A percentile compares a stretch with the other conserved stretches of the same genome.
Evolutionary conservation across 30 jellyfish, hydroid and myxozoan genomes (phyloP).

Genomic region (Phacellophora camtschatica): DNA sequence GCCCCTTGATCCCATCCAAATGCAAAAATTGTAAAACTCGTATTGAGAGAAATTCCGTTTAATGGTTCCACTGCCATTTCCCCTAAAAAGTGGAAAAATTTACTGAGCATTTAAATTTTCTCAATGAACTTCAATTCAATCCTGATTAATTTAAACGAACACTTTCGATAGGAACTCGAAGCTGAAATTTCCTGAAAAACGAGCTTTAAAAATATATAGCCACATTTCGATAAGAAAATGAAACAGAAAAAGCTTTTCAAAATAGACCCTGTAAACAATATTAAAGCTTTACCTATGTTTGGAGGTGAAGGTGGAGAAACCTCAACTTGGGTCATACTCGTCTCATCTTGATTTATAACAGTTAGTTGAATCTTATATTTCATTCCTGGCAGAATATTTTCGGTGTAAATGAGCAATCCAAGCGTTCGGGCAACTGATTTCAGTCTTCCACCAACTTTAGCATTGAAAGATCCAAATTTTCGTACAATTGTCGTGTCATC

Average conservation of each 20-base stretch:
- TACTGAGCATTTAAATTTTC: not conserved
- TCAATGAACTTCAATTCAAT: too few relatives aligned
- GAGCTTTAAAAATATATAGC: too few relatives aligned
- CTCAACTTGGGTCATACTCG: slow-evolving; percentile 42
- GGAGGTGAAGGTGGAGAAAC: slow-evolving; percentile 71
- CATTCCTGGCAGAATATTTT: slow-evolving; percentile 30
- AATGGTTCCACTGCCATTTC: slow-evolving; percentile 25
- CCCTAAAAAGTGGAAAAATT: slow-evolving; percentile 9
- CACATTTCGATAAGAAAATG: too few relatives aligned
- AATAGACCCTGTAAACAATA: too few relatives aligned
- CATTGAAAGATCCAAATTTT: not conserved
- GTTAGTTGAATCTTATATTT: slow-evolving; percentile 6
- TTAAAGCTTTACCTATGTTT: slow-evolving; percentile 29
- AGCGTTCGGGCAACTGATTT: not conserved
- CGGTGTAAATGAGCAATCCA: not conserved
- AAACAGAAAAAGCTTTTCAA: too few relatives aligned
- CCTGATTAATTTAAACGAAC: too few relatives aligned
- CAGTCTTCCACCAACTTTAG: not conserved
- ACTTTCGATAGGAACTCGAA: too few relatives aligned
- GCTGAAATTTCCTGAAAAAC: too few relatives aligned
- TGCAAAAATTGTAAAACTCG: slow-evolving; percentile 58
- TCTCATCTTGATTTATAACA: slow-evolving; percentile 65
- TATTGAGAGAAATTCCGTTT: slow-evolving; percentile 58
- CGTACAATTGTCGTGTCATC: not conserved
- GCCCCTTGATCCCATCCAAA: slow-evolving; percentile 67